phyloP scores from a whole-genome alignment of 2,797 vertebrate genomes.

The Lagorchestes hirsutus region DNA sequence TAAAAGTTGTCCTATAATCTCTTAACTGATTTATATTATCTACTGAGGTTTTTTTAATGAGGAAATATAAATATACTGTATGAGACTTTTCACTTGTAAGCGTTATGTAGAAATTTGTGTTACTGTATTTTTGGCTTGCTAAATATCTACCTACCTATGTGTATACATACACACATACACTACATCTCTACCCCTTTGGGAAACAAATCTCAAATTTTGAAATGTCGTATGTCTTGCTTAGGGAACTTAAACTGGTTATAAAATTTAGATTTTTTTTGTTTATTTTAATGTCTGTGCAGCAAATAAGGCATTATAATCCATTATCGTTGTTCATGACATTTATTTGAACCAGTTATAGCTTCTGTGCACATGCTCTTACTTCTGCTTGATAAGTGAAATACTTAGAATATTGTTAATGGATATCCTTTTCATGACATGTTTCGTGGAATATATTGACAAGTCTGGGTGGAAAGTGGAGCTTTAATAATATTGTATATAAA shows the following conservation, averaged over 20 bases:
- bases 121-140: slow-evolving; percentile 73
- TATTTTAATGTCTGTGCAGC: slow-evolving; percentile 78
- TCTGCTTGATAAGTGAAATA: slow-evolving; percentile 65
- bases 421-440: slow-evolving; percentile 60
- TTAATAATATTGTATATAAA: slow-evolving; percentile 49
- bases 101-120: slow-evolving; percentile 75
- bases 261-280: slow-evolving; percentile 79
- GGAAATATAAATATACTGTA: slow-evolving; percentile 73
- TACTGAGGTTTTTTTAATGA: slow-evolving; percentile 66
- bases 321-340: slow-evolving; percentile 76
- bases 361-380: slow-evolving; percentile 60
- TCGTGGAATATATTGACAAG: slow-evolving; percentile 60
- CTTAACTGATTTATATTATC: slow-evolving; percentile 76
- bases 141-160: slow-evolving; percentile 72
- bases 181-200: slow-evolving; percentile 63
- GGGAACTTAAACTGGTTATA: slow-evolving; percentile 75
- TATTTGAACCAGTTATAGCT: slow-evolving; percentile 70
- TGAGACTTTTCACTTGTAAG: slow-evolving; percentile 76
- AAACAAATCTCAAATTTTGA: slow-evolving; percentile 75
- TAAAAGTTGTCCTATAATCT: slow-evolving; percentile 73
- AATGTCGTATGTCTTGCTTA: slow-evolving; percentile 73
- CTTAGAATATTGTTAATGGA: slow-evolving; percentile 66
- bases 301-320: slow-evolving; percentile 74
- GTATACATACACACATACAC: slow-evolving; percentile 30
- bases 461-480: slow-evolving; percentile 49